Evolutionary conservation across 1,140 invertebrate species (phyloP).

Genomic region (Habropoda laboriosa): DNA sequence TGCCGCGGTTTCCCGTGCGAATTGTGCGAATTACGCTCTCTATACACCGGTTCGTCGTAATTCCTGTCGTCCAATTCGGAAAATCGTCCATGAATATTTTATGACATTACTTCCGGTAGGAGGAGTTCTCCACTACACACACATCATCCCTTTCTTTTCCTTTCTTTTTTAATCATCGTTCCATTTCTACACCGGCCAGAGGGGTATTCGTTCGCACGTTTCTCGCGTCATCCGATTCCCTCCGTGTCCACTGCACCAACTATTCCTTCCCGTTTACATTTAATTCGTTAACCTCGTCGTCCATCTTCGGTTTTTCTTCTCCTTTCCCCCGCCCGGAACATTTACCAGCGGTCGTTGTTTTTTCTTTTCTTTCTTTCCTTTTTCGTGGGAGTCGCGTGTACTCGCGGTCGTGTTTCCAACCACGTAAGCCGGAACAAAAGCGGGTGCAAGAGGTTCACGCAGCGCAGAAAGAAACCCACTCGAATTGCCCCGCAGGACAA

Average conservation of each 20-base stretch:
- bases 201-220: neutral
- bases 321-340: no score
- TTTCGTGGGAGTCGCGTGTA: constrained; percentile 11
- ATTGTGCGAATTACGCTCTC: constrained; percentile 30
- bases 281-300: neutral
- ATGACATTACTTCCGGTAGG: constrained; percentile 10
- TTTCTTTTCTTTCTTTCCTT: no score
- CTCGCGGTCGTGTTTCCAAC: neutral
- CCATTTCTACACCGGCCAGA: neutral
- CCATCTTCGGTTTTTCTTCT: neutral
- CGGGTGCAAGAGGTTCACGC: constrained; percentile 29
- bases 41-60: constrained; percentile 12
- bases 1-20: constrained; percentile 16
- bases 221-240: neutral
- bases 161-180: neutral
- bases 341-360: no score
- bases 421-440: constrained; percentile 12
- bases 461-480: constrained; percentile 23
- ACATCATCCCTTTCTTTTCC: neutral
- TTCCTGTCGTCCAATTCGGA: constrained; percentile 46
- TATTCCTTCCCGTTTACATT: neutral
- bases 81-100: constrained; percentile 59
- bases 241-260: neutral
- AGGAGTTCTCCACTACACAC: neutral
- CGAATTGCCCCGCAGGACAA: constrained; percentile 34